phyloP scores from a whole-genome alignment of 2,113 vertebrate genomes.

The Pandion haliaetus region DNA sequence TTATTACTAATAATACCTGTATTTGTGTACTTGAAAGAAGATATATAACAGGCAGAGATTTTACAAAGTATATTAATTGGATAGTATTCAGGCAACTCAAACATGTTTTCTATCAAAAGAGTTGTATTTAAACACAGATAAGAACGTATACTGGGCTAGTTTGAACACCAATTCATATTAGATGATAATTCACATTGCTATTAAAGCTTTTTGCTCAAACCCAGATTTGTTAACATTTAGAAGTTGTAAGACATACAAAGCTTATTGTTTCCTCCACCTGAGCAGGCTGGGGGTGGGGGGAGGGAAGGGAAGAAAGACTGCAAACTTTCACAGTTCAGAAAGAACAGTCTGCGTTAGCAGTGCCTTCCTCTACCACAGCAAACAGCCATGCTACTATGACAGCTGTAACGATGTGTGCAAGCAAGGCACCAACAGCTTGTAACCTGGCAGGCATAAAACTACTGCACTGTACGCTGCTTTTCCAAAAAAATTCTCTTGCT shows the following conservation, averaged over 20 bases:
- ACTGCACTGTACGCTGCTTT: not conserved
- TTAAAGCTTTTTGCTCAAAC: constrained; percentile 15
- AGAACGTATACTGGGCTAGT: not conserved
- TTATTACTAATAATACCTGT: constrained; percentile 37
- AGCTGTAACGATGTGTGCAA: fast-evolving
- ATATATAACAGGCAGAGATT: not conserved
- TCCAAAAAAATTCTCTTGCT: not conserved
- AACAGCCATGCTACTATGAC: not conserved
- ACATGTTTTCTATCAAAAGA: constrained; percentile 39
- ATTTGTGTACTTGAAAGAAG: constrained; percentile 48
- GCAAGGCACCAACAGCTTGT: not conserved
- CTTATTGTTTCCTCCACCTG: not conserved
- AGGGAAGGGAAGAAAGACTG: not conserved
- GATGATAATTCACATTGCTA: not conserved
- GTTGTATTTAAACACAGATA: constrained; percentile 36
- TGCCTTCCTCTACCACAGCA: not conserved
- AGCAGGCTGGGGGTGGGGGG: not conserved
- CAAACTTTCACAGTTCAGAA: not conserved
- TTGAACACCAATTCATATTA: not conserved
- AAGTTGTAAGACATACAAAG: not conserved
- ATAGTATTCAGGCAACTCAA: constrained; percentile 44
- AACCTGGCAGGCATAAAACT: not conserved
- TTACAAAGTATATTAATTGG: constrained; percentile 20
- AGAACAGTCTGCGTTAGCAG: not conserved
- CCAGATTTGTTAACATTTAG: not conserved